phyloP scores from a whole-genome alignment of 2,797 vertebrate genomes.

The Sebastiscus albofasciatus region DNA sequence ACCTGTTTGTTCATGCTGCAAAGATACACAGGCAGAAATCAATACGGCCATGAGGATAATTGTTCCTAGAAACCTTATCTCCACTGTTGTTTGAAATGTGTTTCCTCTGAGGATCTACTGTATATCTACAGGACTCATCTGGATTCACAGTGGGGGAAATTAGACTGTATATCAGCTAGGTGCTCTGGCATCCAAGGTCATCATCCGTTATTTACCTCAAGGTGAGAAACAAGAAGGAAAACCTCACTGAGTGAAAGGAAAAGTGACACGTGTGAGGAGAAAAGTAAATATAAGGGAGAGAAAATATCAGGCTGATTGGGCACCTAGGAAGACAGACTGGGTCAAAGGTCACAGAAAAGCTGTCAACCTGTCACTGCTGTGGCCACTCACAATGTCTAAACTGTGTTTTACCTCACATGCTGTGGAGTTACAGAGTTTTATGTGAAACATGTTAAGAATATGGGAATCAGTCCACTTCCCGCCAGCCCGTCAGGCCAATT shows the following conservation, averaged over 20 bases:
- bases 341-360: conserved; percentile 46
- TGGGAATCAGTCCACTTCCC: conserved; percentile 3
- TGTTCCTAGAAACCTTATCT: not conserved
- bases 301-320: conserved; percentile 46
- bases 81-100: not conserved
- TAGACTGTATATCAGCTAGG: not conserved
- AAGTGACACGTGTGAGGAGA: conserved; percentile 1
- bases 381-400: conserved; percentile 17
- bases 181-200: conserved; percentile 11
- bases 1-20: not conserved
- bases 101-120: not conserved
- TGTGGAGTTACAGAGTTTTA: conserved; percentile 17
- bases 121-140: conserved; percentile 28
- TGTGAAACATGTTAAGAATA: conserved; percentile 5
- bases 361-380: conserved; percentile 55
- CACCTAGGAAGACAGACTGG: conserved; percentile 29
- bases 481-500: not conserved
- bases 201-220: conserved; percentile 33
- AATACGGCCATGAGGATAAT: not conserved
- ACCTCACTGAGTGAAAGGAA: conserved; percentile 22
- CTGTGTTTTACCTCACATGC: conserved; percentile 26
- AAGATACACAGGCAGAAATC: not conserved
- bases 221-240: conserved; percentile 21
- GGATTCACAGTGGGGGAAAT: conserved; percentile 3
- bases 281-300: not conserved